Evolutionary conservation across 2,797 vertebrate species (phyloP).

Genomic region (Yasuhikotakia modesta): DNA sequence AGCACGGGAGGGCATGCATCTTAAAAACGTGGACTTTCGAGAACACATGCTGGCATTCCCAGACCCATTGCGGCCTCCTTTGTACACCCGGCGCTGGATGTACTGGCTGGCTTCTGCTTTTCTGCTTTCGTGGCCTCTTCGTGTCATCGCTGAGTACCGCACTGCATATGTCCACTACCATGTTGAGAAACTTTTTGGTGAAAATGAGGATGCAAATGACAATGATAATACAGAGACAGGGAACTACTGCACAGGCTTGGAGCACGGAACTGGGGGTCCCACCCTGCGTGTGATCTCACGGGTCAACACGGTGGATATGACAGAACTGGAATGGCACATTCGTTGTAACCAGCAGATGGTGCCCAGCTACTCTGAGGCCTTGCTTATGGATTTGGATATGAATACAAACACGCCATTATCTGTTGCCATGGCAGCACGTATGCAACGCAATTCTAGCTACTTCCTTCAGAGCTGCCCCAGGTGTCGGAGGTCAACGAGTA

Average conservation of each 20-base stretch:
- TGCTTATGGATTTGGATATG: slow-evolving; percentile 74
- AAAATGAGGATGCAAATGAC: slow-evolving; percentile 66
- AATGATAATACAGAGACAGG: slow-evolving; percentile 53
- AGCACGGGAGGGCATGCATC: slow-evolving; percentile 80
- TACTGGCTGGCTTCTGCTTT: slow-evolving; percentile 77
- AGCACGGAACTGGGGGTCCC: slow-evolving; percentile 57
- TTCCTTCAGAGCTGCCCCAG: slow-evolving; percentile 75
- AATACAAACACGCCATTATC: slow-evolving; percentile 49
- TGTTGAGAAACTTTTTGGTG: slow-evolving; percentile 81
- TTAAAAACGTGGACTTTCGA: slow-evolving; percentile 80
- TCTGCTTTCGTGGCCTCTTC: slow-evolving; percentile 77
- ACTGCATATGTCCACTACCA: slow-evolving; percentile 81
- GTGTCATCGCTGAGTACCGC: slow-evolving; percentile 75
- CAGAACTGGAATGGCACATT: slow-evolving; percentile 83
- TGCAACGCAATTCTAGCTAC: slow-evolving; percentile 67
- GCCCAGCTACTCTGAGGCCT: slow-evolving; percentile 80
- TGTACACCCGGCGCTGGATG: slow-evolving; percentile 75
- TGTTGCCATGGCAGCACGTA: slow-evolving; percentile 48
- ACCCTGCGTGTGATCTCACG: slow-evolving; percentile 70
- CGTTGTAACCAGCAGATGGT: slow-evolving; percentile 82
- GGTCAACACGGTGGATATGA: slow-evolving; percentile 80
- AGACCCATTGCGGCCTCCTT: slow-evolving; percentile 73
- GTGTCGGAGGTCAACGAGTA: slow-evolving; percentile 74
- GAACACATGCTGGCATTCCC: slow-evolving; percentile 80
- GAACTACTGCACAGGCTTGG: slow-evolving; percentile 55